A percentile compares a stretch with the other conserved stretches of the same genome.
phyloP scores from a whole-genome alignment of 2,113 vertebrate genomes.

The Onychostoma macrolepis region DNA sequence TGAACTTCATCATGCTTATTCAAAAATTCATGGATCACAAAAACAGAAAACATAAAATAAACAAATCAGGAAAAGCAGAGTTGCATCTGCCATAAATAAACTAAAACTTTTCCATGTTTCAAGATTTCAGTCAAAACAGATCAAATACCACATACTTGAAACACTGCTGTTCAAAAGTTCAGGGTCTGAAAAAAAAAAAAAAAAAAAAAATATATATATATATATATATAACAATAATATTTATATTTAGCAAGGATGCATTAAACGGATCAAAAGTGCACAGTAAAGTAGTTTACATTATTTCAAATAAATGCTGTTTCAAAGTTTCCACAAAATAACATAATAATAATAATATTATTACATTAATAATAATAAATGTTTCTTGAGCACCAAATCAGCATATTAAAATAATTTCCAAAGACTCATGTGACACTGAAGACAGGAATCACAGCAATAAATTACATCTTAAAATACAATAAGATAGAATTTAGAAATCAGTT shows the following conservation, averaged over 20 bases:
- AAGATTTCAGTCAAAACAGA: not conserved
- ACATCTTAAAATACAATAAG: not conserved
- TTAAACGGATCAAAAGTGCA: too few relatives aligned
- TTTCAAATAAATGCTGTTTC: not conserved
- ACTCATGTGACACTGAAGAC: not conserved
- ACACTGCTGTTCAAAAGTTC: not conserved
- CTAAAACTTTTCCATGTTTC: not conserved
- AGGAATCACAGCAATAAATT: not conserved
- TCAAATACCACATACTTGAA: not conserved
- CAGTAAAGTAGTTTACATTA: too few relatives aligned
- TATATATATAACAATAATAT: too few relatives aligned
- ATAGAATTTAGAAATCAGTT: not conserved
- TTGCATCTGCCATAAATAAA: not conserved
- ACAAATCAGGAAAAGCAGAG: not conserved
- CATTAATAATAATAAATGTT: not conserved
- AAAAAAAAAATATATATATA: too few relatives aligned
- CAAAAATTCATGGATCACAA: constrained; percentile 6
- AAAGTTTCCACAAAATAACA: not conserved
- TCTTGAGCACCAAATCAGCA: not conserved
- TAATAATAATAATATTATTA: too few relatives aligned
- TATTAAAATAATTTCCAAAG: not conserved
- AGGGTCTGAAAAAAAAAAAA: too few relatives aligned
- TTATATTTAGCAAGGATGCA: too few relatives aligned
- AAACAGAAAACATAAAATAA: not conserved
- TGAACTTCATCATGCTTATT: not conserved